A percentile compares a stretch with the other conserved stretches of the same genome.
Evolutionary conservation across 2,113 vertebrate species (phyloP).

Genomic region (Prochilodus magdalenae): DNA sequence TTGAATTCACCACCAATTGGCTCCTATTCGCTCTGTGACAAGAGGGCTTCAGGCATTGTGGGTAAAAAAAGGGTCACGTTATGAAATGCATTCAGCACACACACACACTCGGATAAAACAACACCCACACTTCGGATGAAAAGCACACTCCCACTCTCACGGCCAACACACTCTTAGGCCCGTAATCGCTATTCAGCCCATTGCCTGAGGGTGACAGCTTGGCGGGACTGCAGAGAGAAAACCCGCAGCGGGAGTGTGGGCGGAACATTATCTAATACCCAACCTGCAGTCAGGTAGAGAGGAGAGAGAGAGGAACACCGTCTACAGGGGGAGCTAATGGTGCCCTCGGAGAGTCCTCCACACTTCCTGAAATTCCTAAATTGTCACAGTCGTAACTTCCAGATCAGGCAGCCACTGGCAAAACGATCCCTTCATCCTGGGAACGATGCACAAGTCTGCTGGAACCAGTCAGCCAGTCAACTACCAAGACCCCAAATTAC

Average conservation of each 20-base stretch:
- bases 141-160: background rate
- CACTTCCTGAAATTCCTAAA: too few relatives aligned
- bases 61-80: background rate
- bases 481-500: too few relatives aligned
- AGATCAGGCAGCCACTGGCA: too few relatives aligned
- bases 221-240: background rate
- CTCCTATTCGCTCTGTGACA: background rate
- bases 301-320: background rate
- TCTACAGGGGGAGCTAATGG: too few relatives aligned
- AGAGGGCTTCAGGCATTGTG: background rate
- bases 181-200: background rate
- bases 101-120: background rate
- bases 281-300: background rate
- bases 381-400: too few relatives aligned
- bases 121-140: background rate
- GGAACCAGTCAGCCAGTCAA: too few relatives aligned
- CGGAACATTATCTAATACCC: background rate
- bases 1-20: background rate
- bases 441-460: too few relatives aligned
- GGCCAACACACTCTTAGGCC: background rate
- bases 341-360: too few relatives aligned
- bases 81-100: background rate
- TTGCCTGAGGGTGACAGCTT: background rate
- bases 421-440: too few relatives aligned
- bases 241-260: background rate